These are phyloP conservation scores for Drosophila tripunctata DNA, from an alignment of 2,888 invertebrate species.

Conservation along the genomic window DNA sequence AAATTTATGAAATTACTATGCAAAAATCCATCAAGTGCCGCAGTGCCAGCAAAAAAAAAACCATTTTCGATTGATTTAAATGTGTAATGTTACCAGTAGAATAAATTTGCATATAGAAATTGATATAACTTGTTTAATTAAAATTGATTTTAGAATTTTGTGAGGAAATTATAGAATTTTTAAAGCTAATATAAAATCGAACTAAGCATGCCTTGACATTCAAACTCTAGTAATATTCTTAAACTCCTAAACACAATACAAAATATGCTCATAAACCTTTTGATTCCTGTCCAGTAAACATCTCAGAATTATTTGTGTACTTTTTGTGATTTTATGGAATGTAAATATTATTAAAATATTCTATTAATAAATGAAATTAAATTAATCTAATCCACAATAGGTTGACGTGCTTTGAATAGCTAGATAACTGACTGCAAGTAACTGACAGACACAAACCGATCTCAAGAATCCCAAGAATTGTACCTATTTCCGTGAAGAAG, in stretches of 20 bases:
- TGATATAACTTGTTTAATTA: too few species aligned
- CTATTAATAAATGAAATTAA: not conserved
- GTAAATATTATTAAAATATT: not conserved
- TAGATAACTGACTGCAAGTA: not conserved
- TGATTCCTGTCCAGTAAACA: not conserved
- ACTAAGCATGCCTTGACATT: not conserved
- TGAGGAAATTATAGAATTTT: too few species aligned
- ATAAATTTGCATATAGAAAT: conserved; percentile 3
- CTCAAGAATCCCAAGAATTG: not conserved
- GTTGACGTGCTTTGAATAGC: conserved; percentile 12
- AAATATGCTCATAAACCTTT: not conserved
- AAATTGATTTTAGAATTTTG: too few species aligned
- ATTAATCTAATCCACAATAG: not conserved
- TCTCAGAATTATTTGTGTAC: not conserved
- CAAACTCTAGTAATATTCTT: not conserved
- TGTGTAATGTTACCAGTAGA: not conserved
- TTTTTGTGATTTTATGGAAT: not conserved
- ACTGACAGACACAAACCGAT: not conserved
- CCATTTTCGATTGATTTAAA: conserved; percentile 4
- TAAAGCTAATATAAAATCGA: too few species aligned
- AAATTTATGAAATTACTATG: not conserved
- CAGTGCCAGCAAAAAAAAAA: not conserved
- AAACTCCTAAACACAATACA: not conserved
- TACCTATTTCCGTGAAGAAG: conserved; percentile 30
- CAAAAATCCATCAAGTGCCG: conserved; percentile 12